phyloP scores from a whole-genome alignment of 2,113 vertebrate species.

The Alethe castanea region DNA sequence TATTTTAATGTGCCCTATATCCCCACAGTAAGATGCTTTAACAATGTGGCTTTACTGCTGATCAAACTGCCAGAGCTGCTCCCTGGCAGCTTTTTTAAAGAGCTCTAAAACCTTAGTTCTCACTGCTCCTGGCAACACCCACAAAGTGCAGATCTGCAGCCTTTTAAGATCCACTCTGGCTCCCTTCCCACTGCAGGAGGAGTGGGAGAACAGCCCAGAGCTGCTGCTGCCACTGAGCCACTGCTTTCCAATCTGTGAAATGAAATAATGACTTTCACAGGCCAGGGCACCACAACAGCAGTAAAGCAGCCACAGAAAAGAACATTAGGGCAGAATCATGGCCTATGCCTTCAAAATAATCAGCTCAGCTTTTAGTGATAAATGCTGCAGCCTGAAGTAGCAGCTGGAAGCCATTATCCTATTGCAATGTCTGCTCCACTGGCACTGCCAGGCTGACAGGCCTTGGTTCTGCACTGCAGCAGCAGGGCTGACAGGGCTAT shows the following conservation, averaged over 20 bases:
- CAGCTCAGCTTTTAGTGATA: constrained; percentile 10
- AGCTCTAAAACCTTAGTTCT: neutral
- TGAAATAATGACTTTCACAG: neutral
- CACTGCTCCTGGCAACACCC: neutral
- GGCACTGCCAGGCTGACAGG: neutral
- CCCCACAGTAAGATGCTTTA: neutral
- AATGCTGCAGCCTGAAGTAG: neutral
- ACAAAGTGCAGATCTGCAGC: neutral
- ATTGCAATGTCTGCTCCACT: neutral
- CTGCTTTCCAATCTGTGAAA: neutral
- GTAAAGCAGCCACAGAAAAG: neutral
- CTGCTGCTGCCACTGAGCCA: neutral
- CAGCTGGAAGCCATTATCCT: constrained; percentile 38
- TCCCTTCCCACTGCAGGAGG: neutral
- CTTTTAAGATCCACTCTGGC: neutral
- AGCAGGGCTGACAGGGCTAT: neutral
- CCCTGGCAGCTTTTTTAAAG: neutral
- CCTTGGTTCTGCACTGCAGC: neutral
- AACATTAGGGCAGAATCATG: neutral
- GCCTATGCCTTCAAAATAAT: constrained; percentile 16
- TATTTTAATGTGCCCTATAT: neutral
- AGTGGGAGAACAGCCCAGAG: neutral
- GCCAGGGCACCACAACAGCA: neutral
- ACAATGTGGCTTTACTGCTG: neutral
- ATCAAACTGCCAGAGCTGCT: neutral